These are phyloP conservation scores for Scaptomyza cyrtandrae DNA, from an alignment of 2,888 invertebrate genomes.

Conservation along the genomic window DNA sequence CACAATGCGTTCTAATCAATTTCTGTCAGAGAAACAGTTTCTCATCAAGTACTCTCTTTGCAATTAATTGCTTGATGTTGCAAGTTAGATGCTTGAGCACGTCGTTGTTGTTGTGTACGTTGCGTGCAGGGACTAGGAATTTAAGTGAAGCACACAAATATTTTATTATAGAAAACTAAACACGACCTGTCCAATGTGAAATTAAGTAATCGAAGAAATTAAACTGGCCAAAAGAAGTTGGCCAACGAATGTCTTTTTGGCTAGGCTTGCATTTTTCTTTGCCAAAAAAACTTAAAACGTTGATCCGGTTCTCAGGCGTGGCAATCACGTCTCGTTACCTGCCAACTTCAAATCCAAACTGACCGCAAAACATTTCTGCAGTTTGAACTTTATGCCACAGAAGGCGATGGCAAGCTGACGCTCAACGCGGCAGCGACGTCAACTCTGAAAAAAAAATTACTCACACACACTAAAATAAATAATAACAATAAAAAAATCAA, in stretches of 20 bases:
- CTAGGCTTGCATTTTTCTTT: constrained; percentile 44
- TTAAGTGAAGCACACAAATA: constrained; percentile 4
- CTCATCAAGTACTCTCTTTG: background rate
- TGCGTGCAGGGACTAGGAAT: background rate
- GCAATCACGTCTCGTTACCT: constrained; percentile 67
- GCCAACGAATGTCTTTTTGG: constrained; percentile 23
- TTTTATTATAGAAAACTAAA: constrained; percentile 2
- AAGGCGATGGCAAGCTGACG: constrained; percentile 38
- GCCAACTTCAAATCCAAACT: constrained; percentile 79
- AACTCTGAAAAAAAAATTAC: constrained; percentile 35
- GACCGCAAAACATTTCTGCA: constrained; percentile 82
- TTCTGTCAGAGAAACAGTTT: background rate
- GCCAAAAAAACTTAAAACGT: constrained; percentile 12
- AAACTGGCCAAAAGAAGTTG: constrained; percentile 4
- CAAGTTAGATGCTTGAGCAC: background rate
- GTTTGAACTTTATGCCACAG: constrained; percentile 74
- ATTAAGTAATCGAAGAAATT: constrained; percentile 14
- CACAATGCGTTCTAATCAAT: background rate
- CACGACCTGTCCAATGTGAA: constrained; percentile 21
- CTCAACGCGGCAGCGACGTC: constrained; percentile 59
- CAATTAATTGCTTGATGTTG: constrained; percentile 1
- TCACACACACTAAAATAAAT: constrained; percentile 25
- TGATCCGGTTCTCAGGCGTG: constrained; percentile 32
- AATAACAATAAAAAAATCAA: constrained; percentile 75
- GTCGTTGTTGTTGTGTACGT: background rate